Evolutionary conservation across 2,797 vertebrate genomes (phyloP).

Genomic region (Vireo griseus): DNA sequence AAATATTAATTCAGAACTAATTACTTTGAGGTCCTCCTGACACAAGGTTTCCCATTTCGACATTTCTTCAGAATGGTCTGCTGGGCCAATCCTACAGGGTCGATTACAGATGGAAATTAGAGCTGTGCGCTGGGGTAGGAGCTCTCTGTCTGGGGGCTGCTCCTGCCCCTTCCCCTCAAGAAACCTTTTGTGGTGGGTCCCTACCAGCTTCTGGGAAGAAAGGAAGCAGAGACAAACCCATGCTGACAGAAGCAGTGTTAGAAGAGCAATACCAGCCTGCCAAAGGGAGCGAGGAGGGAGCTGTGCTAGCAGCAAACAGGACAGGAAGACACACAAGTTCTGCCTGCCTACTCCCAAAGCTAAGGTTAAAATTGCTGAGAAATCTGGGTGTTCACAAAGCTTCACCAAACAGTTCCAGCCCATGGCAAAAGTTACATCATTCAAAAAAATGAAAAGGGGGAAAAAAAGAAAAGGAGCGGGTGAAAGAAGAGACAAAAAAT

Average conservation of each 20-base stretch:
- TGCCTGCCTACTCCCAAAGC: not conserved
- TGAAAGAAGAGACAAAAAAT: not conserved
- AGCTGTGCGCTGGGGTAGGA: not conserved
- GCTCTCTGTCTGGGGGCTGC: not conserved
- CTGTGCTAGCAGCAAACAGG: not conserved
- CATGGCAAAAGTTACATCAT: not conserved
- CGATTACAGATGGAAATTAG: not conserved
- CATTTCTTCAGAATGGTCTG: not conserved
- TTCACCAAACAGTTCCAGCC: not conserved
- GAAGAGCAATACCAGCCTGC: not conserved
- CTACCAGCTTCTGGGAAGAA: not conserved
- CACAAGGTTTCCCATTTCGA: not conserved
- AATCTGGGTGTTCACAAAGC: not conserved
- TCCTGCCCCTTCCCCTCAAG: not conserved
- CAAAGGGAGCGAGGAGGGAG: not conserved
- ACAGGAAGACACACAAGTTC: not conserved
- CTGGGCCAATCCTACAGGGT: not conserved
- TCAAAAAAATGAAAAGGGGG: not conserved
- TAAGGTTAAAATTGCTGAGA: not conserved
- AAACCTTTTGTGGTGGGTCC: not conserved
- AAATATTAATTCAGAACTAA: not conserved
- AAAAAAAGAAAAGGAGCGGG: accelerated
- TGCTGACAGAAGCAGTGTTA: not conserved
- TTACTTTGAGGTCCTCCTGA: not conserved
- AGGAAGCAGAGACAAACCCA: not conserved